These are phyloP conservation scores for Epinephelus awoara DNA, from an alignment of 2,797 vertebrate genomes.

Conservation along the genomic window DNA sequence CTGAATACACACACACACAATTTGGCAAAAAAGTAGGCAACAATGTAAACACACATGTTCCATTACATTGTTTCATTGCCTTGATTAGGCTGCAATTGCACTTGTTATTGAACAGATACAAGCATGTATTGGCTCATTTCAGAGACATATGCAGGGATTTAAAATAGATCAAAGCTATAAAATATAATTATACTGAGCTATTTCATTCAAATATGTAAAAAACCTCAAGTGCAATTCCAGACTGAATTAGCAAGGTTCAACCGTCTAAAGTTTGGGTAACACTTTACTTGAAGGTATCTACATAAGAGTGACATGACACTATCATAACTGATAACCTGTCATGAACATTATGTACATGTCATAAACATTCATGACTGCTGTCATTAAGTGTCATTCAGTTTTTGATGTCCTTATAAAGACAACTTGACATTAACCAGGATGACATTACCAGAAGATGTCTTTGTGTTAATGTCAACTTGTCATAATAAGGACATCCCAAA, in stretches of 20 bases:
- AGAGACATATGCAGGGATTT: background rate
- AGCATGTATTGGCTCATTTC: slow-evolving; percentile 12
- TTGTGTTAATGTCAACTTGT: too few species aligned
- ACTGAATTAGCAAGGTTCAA: slow-evolving; percentile 48
- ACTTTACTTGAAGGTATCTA: too few species aligned
- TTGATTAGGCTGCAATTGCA: slow-evolving; percentile 73
- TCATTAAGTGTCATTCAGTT: too few species aligned
- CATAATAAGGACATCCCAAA: too few species aligned
- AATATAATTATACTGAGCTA: background rate
- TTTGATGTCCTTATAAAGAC: too few species aligned
- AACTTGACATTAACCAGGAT: too few species aligned
- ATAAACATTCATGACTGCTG: too few species aligned
- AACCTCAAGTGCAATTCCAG: slow-evolving; percentile 79
- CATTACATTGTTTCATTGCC: slow-evolving; percentile 52
- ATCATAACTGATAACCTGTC: too few species aligned
- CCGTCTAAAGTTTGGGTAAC: background rate
- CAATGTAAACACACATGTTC: slow-evolving; percentile 43
- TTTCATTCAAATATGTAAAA: background rate
- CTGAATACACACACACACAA: slow-evolving; percentile 26
- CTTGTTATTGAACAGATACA: slow-evolving; percentile 39
- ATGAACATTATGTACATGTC: too few species aligned
- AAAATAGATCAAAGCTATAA: background rate
- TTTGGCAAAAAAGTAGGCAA: slow-evolving; percentile 34
- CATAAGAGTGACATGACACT: too few species aligned
- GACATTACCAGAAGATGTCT: too few species aligned